These are phyloP conservation scores for Gymnocypris eckloni DNA, from an alignment of 2,797 vertebrate species.

Conservation along the genomic window DNA sequence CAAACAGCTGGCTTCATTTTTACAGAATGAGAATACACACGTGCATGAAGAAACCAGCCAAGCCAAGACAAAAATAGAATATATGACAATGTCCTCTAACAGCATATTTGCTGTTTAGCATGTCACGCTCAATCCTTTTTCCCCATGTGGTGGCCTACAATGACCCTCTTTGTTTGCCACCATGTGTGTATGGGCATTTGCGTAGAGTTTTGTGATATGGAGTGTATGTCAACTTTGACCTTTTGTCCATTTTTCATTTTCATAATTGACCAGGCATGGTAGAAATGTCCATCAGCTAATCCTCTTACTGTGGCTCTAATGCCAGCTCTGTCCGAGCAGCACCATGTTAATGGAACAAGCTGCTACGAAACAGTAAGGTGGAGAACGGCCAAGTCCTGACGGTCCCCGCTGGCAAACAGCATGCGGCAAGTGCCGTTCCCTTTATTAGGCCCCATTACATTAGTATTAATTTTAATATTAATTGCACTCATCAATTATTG, in stretches of 20 bases:
- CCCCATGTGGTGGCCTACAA: slow-evolving; percentile 26
- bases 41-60: not conserved
- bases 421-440: not conserved
- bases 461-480: slow-evolving; percentile 42
- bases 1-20: not conserved
- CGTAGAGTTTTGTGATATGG: slow-evolving; percentile 32
- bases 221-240: slow-evolving; percentile 43
- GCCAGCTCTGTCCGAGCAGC: slow-evolving; percentile 44
- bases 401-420: slow-evolving; percentile 40
- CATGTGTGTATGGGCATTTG: slow-evolving; percentile 28
- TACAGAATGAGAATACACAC: not conserved
- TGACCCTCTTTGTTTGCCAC: slow-evolving; percentile 30
- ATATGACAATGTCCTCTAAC: not conserved
- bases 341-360: slow-evolving; percentile 57
- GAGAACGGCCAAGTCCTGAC: slow-evolving; percentile 26
- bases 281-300: slow-evolving; percentile 62
- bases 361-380: slow-evolving; percentile 26
- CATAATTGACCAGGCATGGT: slow-evolving; percentile 60
- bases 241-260: slow-evolving; percentile 59
- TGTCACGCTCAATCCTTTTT: slow-evolving; percentile 7
- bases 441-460: slow-evolving; percentile 27
- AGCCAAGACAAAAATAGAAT: slow-evolving; percentile 2
- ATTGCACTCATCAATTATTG: slow-evolving; percentile 41
- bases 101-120: slow-evolving; percentile 1
- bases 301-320: slow-evolving; percentile 60